Evolutionary conservation across 2,888 invertebrate species (phyloP).

Genomic region (Apoda limacodes): DNA sequence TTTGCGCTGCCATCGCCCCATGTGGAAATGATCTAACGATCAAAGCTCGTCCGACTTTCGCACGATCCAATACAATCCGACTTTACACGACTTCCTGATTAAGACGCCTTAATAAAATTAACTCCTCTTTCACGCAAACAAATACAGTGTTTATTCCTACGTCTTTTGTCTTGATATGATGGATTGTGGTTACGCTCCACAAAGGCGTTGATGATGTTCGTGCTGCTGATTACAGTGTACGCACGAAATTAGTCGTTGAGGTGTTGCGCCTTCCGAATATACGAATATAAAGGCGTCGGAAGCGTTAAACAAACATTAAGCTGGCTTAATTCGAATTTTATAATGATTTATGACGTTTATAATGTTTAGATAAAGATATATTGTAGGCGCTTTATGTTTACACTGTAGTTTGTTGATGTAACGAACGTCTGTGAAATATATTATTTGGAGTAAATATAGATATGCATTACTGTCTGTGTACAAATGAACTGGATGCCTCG

Average conservation of each 20-base stretch:
- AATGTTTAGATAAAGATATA: conserved; percentile 33
- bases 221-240: conserved; percentile 57
- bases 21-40: too few relatives aligned
- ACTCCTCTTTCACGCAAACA: conserved; percentile 60
- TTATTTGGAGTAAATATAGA: conserved; percentile 7
- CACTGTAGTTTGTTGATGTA: conserved; percentile 5
- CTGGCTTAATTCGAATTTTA: conserved; percentile 42
- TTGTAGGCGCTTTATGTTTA: conserved; percentile 15
- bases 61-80: too few relatives aligned
- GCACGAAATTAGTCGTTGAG: conserved; percentile 43
- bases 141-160: conserved; percentile 45
- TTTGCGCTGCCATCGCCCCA: too few relatives aligned
- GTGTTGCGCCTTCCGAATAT: conserved; percentile 30
- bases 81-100: conserved; percentile 59
- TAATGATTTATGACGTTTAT: conserved; percentile 50
- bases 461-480: conserved; percentile 19
- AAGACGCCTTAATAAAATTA: conserved; percentile 68
- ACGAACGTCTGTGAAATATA: conserved; percentile 1
- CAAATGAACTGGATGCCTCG: conserved; percentile 31
- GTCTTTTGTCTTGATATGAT: conserved; percentile 64
- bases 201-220: conserved; percentile 57
- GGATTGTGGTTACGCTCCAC: conserved; percentile 57
- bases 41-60: too few relatives aligned
- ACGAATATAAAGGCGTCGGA: conserved; percentile 29
- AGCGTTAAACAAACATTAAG: conserved; percentile 43